A percentile compares a stretch with the other conserved stretches of the same genome.
phyloP scores from a whole-genome alignment of 53 echinoderm and acorn worm genomes.

The Henricia sp. region DNA sequence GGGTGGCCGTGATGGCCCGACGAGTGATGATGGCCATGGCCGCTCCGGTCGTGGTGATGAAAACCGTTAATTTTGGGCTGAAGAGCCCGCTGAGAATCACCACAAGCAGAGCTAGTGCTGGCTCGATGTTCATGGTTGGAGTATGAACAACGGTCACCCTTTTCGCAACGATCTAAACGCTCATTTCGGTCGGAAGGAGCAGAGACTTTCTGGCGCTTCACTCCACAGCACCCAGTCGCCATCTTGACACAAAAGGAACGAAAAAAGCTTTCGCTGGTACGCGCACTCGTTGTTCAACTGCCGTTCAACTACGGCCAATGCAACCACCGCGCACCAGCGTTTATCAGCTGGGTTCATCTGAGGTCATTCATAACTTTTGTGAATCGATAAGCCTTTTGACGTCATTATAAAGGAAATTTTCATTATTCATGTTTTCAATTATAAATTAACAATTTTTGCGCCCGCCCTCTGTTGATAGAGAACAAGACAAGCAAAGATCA shows the following conservation, averaged over 20 bases:
- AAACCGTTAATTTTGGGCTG: constrained; percentile 61
- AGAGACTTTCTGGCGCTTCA: constrained; percentile 97
- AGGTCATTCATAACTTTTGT: constrained; percentile 42
- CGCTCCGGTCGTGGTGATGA: neutral
- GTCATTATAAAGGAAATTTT: constrained; percentile 40
- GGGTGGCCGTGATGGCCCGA: constrained; percentile 2
- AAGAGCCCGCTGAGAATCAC: constrained; percentile 42
- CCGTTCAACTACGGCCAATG: too few relatives aligned
- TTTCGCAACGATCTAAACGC: constrained; percentile 53
- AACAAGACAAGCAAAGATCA: too few relatives aligned
- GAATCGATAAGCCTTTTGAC: constrained; percentile 16
- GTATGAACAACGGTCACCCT: constrained; percentile 51
- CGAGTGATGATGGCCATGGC: neutral
- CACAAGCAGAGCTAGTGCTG: constrained; percentile 27
- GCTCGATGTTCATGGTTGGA: constrained; percentile 38
- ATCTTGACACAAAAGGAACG: constrained; percentile 77
- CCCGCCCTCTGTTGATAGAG: too few relatives aligned
- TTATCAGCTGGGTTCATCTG: neutral
- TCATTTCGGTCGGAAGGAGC: constrained; percentile 90
- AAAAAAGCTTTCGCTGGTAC: constrained; percentile 2
- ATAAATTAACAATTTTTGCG: too few relatives aligned
- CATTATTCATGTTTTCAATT: constrained; percentile 16
- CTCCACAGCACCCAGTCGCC: constrained; percentile 99
- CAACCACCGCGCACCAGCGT: too few relatives aligned
- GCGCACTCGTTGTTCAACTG: too few relatives aligned